Percentiles rank a stretch among this genome's conserved stretches.
phyloP scores from a whole-genome alignment of 2,113 vertebrate species.

The Otis tarda region DNA sequence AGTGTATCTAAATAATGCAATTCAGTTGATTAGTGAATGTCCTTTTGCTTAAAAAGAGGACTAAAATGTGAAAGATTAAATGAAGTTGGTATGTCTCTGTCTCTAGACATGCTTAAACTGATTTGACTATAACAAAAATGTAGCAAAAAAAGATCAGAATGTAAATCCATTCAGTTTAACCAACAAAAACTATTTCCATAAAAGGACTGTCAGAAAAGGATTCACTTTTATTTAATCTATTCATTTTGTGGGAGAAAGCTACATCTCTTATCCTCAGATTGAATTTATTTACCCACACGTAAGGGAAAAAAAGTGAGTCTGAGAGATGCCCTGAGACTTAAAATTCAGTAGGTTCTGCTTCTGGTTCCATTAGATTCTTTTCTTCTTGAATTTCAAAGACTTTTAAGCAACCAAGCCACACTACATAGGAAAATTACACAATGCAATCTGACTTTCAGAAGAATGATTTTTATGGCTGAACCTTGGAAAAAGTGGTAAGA shows the following conservation, averaged over 20 bases:
- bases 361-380: constrained; percentile 7
- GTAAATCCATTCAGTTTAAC: neutral
- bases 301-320: neutral
- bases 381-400: constrained; percentile 14
- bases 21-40: neutral
- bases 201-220: neutral
- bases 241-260: neutral
- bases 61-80: neutral
- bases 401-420: constrained; percentile 4
- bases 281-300: neutral
- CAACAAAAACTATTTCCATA: neutral
- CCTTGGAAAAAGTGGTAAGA: neutral
- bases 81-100: neutral
- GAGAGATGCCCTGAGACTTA: neutral
- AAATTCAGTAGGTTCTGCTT: constrained; percentile 11
- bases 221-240: neutral
- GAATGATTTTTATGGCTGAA: neutral
- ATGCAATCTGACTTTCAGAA: constrained; percentile 11
- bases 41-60: neutral
- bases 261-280: neutral
- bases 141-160: neutral
- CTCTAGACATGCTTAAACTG: neutral
- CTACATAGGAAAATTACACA: neutral
- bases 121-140: neutral
- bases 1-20: neutral